Evolutionary conservation across 2,113 vertebrate species (phyloP), one percentile per base, ranked within the genome.

Genomic region (Scalopus aquaticus): DNA sequence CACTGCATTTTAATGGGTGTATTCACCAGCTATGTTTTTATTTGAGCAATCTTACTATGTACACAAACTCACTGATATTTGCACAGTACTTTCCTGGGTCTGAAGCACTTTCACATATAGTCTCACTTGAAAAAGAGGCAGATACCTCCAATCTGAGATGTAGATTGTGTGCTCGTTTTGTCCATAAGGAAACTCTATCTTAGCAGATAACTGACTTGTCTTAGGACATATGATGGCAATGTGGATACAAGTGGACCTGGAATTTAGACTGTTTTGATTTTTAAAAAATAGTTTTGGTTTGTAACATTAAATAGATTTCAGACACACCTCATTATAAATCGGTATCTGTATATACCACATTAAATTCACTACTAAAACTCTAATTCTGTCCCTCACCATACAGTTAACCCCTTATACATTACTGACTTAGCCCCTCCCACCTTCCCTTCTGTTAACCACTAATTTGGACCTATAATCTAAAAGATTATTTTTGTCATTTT

Each of bases 21-120:
- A 51, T 93, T 96, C 32, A 91, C 22, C 28, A 87, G 51, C 42
- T 69, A 2, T 74, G 11, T 82, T 95, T 80, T 54, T 94, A 64
- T 72, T 74, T 72, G 49, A 30, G 12, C 35, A 70, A 32, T 77
- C 56, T 73, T 65, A 44, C 24, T 77, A 13, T 51, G 32, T 20
- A 86, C 7, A 42, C 35, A 89, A 17, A 62, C 49, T 80, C 80
- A 56, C 79, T 77, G 39, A 16, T 49, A 46, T 77, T 65, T 56
- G 51, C 13, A 70, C 32, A 67, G 51, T 37, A n/a, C 46, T 56
- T 78, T 67, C 42, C n/a, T 78, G 13, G 19, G 42, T 24, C 9
- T 67, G 56, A 77, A 80, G n/a, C 10, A 30, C 37, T 88, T 92
- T 44, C n/a, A n/a, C 35, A 28, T 42, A 22, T n/a, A 5, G 79